Conservation (phyloP, 2,797 vertebrate species). For the Orientallactaga sibirica region DNA sequence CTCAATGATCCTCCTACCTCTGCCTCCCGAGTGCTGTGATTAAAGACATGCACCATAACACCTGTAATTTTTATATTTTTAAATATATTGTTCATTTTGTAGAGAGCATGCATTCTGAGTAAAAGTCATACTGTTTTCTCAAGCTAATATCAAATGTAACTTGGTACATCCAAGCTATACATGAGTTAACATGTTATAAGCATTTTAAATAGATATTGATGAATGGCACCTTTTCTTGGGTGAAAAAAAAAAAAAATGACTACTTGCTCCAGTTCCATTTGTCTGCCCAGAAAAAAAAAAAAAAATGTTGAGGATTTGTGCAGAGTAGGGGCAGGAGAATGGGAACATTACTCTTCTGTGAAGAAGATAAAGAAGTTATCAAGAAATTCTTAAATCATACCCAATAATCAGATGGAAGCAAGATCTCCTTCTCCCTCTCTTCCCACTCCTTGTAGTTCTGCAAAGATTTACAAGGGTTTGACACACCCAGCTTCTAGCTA, state of each 20-base stretch:
- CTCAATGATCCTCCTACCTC: no score
- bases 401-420: neutral
- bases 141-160: neutral
- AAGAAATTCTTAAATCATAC: neutral
- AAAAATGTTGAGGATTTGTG: neutral
- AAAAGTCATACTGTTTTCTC: constrained; percentile 25
- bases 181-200: neutral
- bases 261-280: neutral
- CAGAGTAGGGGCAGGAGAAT: neutral
- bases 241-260: neutral
- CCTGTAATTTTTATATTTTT: neutral
- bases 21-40: no score
- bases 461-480: neutral
- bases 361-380: neutral
- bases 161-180: neutral
- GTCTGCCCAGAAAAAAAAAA: neutral
- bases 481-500: neutral
- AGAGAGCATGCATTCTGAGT: neutral
- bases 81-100: neutral
- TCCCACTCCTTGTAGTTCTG: neutral
- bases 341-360: neutral
- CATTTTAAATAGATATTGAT: no score
- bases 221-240: no score
- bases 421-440: accelerated
- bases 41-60: no score